Conservation (phyloP, 2,888 invertebrate species). For the Spodoptera exigua region DNA sequence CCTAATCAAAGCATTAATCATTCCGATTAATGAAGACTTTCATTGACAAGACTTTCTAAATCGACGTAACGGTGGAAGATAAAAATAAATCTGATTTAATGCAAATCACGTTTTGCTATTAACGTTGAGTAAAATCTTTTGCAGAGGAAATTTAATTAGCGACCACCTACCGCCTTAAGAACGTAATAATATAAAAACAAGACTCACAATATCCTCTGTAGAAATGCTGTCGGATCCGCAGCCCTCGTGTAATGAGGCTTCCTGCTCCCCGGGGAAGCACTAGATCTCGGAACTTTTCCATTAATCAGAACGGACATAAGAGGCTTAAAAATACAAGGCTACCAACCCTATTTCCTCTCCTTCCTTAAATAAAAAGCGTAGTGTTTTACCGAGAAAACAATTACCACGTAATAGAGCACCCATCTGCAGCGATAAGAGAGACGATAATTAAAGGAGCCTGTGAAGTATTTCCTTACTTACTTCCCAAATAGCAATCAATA, state of each 20-base stretch:
- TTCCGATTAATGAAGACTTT: too few species aligned
- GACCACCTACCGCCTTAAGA: not conserved
- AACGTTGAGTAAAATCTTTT: not conserved
- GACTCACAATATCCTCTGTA: not conserved
- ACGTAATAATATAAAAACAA: conserved; percentile 5
- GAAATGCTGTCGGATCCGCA: not conserved
- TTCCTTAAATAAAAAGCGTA: conserved; percentile 5
- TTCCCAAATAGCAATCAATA: conserved; percentile 47
- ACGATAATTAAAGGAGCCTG: too few species aligned
- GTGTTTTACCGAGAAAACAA: not conserved
- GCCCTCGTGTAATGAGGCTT: conserved; percentile 27
- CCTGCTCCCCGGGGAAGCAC: conserved; percentile 25
- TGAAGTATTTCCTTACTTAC: conserved; percentile 14
- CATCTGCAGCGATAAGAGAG: too few species aligned
- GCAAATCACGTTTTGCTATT: not conserved
- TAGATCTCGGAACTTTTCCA: conserved; percentile 21
- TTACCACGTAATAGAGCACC: not conserved
- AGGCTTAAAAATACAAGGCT: conserved; percentile 34
- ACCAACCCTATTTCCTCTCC: conserved; percentile 3
- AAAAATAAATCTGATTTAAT: too few species aligned
- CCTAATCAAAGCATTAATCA: too few species aligned
- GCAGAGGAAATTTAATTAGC: not conserved
- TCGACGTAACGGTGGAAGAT: too few species aligned
- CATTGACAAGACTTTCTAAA: too few species aligned
- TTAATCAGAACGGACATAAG: conserved; percentile 35